These are phyloP conservation scores for Eubucco bourcierii DNA, from an alignment of 2,113 vertebrate species.

Conservation along the genomic window DNA sequence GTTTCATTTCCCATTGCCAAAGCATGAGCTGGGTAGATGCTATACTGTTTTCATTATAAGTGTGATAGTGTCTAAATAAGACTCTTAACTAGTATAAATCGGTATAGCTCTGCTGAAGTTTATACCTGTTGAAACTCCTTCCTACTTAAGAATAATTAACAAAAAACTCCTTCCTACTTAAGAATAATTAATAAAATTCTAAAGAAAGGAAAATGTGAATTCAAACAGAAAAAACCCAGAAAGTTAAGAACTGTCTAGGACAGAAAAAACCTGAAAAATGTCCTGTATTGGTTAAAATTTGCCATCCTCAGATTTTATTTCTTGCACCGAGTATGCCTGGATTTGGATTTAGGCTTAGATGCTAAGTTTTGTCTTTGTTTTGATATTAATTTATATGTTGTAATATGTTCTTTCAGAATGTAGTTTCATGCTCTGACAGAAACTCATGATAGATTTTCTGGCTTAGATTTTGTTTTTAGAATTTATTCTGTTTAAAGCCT, in stretches of 20 bases:
- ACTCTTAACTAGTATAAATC: background rate
- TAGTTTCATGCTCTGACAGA: background rate
- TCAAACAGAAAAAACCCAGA: background rate
- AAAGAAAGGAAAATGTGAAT: background rate
- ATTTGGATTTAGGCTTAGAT: background rate
- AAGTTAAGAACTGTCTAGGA: background rate
- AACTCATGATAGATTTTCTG: background rate
- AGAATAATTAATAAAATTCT: background rate
- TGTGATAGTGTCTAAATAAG: background rate
- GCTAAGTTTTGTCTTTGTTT: background rate
- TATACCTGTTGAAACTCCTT: background rate
- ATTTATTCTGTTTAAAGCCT: background rate
- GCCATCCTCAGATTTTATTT: background rate
- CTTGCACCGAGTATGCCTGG: background rate
- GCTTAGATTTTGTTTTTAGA: background rate
- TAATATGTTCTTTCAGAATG: background rate
- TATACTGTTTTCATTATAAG: background rate
- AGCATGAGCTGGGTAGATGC: background rate
- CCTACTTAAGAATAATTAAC: background rate
- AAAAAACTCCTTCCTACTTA: background rate
- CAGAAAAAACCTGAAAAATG: background rate
- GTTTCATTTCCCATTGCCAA: background rate
- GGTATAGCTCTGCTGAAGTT: background rate
- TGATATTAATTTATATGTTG: background rate
- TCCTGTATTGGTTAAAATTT: background rate